These are phyloP conservation scores for Drosophila niveifrons DNA, from an alignment of 2,888 invertebrate species.

Conservation along the genomic window DNA sequence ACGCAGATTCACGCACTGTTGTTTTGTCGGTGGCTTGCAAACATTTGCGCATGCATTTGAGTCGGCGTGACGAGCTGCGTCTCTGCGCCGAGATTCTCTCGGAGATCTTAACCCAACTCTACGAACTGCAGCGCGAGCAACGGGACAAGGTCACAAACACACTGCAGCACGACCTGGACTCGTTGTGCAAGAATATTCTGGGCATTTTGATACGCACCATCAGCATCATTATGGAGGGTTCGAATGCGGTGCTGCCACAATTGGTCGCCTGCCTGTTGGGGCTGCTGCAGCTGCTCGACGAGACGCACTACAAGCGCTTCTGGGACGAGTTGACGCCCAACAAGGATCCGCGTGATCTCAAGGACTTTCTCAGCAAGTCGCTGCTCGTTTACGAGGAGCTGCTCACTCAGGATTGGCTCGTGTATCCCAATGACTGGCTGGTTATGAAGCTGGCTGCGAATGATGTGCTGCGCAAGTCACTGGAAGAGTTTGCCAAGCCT, in stretches of 20 bases:
- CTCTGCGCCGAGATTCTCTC: slow-evolving; percentile 95
- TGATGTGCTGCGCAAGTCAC: slow-evolving; percentile 92
- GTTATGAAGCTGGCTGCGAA: slow-evolving; percentile 95
- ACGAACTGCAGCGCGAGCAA: slow-evolving; percentile 86
- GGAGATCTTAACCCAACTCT: slow-evolving; percentile 90
- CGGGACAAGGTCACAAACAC: slow-evolving; percentile 86
- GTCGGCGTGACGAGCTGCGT: slow-evolving; percentile 92
- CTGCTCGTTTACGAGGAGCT: slow-evolving; percentile 87
- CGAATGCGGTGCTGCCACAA: slow-evolving; percentile 89
- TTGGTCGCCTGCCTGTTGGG: slow-evolving; percentile 95
- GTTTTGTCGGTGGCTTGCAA: slow-evolving; percentile 93
- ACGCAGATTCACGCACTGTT: slow-evolving; percentile 92
- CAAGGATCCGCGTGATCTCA: slow-evolving; percentile 91
- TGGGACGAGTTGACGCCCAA: slow-evolving; percentile 91
- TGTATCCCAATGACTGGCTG: slow-evolving; percentile 95
- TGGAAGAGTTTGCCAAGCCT: slow-evolving; percentile 95
- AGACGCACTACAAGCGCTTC: slow-evolving; percentile 93
- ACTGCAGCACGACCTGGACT: slow-evolving; percentile 92
- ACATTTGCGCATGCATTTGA: slow-evolving; percentile 93
- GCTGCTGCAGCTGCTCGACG: slow-evolving; percentile 93
- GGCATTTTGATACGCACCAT: slow-evolving; percentile 95
- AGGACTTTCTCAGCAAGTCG: slow-evolving; percentile 94
- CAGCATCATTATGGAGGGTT: slow-evolving; percentile 92
- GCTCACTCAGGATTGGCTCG: slow-evolving; percentile 84
- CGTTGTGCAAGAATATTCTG: slow-evolving; percentile 91